A percentile compares a stretch with the other conserved stretches of the same genome.
phyloP scores from a whole-genome alignment of 2,888 invertebrate genomes.

The Macaria liturata region DNA sequence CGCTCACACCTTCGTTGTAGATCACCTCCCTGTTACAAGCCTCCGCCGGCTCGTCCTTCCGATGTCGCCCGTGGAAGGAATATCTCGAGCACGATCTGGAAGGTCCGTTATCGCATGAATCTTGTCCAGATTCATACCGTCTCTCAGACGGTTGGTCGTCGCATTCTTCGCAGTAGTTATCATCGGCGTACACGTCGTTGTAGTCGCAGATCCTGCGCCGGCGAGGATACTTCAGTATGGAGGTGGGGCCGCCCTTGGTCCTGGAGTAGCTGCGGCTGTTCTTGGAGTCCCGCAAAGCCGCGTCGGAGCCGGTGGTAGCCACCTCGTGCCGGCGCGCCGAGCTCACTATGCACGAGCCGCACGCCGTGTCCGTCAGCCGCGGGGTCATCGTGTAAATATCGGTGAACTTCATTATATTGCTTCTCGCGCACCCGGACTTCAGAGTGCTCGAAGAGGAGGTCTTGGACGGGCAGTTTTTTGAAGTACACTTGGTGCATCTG shows the following conservation, averaged over 20 bases:
- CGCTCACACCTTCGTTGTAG: conserved; percentile 67
- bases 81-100: conserved; percentile 27
- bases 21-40: conserved; percentile 34
- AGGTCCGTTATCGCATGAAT: conserved; percentile 27
- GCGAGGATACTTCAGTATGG: conserved; percentile 20
- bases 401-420: conserved; percentile 56
- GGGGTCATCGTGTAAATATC: conserved; percentile 62
- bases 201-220: conserved; percentile 1
- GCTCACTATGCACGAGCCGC: conserved; percentile 36
- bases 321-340: conserved; percentile 34
- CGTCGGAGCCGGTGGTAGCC: conserved; percentile 34
- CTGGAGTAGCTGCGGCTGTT: conserved; percentile 20
- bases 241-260: conserved; percentile 11
- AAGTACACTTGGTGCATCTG: conserved; percentile 44
- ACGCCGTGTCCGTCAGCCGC: conserved; percentile 49
- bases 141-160: not conserved
- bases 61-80: conserved; percentile 31
- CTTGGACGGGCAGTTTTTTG: conserved; percentile 38
- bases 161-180: conserved; percentile 7
- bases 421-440: conserved; percentile 37
- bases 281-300: conserved; percentile 34
- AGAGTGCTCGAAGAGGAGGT: conserved; percentile 13
- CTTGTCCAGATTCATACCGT: conserved; percentile 36
- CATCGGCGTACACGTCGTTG: not conserved
- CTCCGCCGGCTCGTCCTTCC: conserved; percentile 13